A percentile compares a stretch with the other conserved stretches of the same genome.
Conservation (phyloP, 2,888 invertebrate genomes). For the Drosophila birchii region DNA sequence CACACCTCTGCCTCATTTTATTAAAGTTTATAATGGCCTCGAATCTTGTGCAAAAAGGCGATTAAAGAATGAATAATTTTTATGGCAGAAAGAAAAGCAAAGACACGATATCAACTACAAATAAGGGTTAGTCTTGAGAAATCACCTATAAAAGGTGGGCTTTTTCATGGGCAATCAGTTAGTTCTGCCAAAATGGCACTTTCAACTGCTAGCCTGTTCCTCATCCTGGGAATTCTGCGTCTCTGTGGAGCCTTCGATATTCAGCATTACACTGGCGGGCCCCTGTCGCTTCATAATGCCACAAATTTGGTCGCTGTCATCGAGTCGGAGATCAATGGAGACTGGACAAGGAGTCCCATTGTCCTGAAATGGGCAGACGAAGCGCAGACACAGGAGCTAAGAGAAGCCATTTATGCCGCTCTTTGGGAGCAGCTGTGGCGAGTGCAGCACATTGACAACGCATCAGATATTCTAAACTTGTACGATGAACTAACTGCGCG, state of each 20-base stretch:
- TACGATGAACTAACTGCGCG: not conserved
- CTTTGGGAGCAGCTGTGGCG: conserved; percentile 3
- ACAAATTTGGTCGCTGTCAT: conserved; percentile 51
- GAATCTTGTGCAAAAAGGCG: conserved; percentile 17
- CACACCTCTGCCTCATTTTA: not conserved
- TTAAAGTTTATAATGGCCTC: conserved; percentile 12
- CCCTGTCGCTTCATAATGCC: not conserved
- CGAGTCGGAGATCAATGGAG: conserved; percentile 58
- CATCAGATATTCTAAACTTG: not conserved
- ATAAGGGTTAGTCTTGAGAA: conserved; percentile 11
- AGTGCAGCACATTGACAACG: not conserved
- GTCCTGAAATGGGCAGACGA: conserved; percentile 48
- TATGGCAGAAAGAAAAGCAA: conserved; percentile 35
- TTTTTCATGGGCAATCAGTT: not conserved
- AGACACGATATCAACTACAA: conserved; percentile 60
- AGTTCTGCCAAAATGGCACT: conserved; percentile 26
- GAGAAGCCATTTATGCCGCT: conserved; percentile 1
- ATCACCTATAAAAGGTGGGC: conserved; percentile 33
- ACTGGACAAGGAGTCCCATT: conserved; percentile 57
- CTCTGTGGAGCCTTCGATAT: conserved; percentile 1
- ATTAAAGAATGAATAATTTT: conserved; percentile 47
- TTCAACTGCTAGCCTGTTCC: conserved; percentile 4
- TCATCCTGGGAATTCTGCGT: conserved; percentile 1
- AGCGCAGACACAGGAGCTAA: conserved; percentile 11
- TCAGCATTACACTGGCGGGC: conserved; percentile 3